Percentiles rank a stretch among this genome's conserved stretches.
Evolutionary conservation across 1,140 invertebrate genomes (phyloP).

Genomic region (Prorops nasuta): DNA sequence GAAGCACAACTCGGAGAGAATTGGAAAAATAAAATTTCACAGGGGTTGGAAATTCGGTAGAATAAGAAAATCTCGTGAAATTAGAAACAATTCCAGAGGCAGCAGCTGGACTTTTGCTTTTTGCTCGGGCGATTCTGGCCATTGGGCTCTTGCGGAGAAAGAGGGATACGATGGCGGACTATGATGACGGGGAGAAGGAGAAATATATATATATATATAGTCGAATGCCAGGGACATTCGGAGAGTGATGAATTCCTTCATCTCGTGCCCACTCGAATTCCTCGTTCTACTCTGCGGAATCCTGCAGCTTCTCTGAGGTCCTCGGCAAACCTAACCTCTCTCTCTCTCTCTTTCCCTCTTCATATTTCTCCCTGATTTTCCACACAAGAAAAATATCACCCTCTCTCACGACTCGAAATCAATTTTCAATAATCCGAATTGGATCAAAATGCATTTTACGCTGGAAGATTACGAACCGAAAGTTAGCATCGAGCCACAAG

Average conservation of each 20-base stretch:
- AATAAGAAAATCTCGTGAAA: too few relatives aligned
- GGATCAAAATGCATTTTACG: too few relatives aligned
- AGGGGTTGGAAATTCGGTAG: too few relatives aligned
- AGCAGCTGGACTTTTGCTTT: conserved; percentile 6
- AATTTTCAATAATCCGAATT: too few relatives aligned
- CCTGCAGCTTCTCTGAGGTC: too few relatives aligned
- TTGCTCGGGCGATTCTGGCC: conserved; percentile 5
- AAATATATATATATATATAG: background rate
- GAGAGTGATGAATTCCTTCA: conserved; percentile 32
- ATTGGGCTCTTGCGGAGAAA: background rate
- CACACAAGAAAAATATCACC: too few relatives aligned
- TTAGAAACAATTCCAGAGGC: too few relatives aligned
- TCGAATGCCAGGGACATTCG: conserved; percentile 6
- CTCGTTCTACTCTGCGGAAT: background rate
- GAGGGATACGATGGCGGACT: background rate
- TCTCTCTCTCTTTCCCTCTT: conserved; percentile 1
- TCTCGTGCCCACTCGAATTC: conserved; percentile 18
- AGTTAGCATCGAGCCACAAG: background rate
- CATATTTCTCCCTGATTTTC: too few relatives aligned
- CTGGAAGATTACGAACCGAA: background rate
- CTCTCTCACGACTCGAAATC: too few relatives aligned
- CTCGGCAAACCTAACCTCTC: too few relatives aligned
- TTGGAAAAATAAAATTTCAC: too few relatives aligned
- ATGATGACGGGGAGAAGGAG: background rate
- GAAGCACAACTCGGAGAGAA: too few relatives aligned